Evolutionary conservation across 2,888 invertebrate species (phyloP).

Genomic region (Belgica antarctica): DNA sequence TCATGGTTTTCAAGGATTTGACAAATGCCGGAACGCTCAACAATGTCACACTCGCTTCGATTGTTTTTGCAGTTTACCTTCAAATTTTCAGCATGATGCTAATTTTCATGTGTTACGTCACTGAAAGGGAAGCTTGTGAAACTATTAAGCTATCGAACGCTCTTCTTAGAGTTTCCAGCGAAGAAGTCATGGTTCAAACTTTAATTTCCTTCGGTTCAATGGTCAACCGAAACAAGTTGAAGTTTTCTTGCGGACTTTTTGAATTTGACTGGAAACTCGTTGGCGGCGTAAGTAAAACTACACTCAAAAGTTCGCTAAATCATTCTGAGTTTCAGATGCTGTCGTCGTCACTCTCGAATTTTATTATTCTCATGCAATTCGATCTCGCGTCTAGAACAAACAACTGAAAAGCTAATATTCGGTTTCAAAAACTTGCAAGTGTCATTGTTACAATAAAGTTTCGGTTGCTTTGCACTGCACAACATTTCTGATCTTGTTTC

Average conservation of each 20-base stretch:
- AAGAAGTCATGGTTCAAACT: not conserved
- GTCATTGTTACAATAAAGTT: too few relatives aligned
- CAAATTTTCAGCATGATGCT: not conserved
- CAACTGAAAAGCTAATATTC: too few relatives aligned
- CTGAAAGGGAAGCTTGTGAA: not conserved
- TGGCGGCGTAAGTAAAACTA: conserved; percentile 30
- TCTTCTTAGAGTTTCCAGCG: not conserved
- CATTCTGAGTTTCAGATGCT: too few relatives aligned
- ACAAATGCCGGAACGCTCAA: not conserved
- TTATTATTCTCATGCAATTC: too few relatives aligned
- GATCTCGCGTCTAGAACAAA: too few relatives aligned
- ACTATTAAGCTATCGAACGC: not conserved
- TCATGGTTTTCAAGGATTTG: conserved; percentile 3
- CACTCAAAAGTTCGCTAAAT: too few relatives aligned
- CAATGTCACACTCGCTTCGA: not conserved
- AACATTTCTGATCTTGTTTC: too few relatives aligned
- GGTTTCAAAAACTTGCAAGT: too few relatives aligned
- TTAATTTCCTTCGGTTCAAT: conserved; percentile 13
- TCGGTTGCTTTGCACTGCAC: too few relatives aligned
- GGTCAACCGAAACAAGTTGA: not conserved
- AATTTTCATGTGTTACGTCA: not conserved
- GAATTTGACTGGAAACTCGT: conserved; percentile 36
- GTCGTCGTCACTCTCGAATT: too few relatives aligned
- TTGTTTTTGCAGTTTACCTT: conserved; percentile 2
- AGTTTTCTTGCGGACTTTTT: conserved; percentile 38